These are phyloP conservation scores for Balearica regulorum DNA, from an alignment of 2,797 vertebrate genomes.

Conservation along the genomic window DNA sequence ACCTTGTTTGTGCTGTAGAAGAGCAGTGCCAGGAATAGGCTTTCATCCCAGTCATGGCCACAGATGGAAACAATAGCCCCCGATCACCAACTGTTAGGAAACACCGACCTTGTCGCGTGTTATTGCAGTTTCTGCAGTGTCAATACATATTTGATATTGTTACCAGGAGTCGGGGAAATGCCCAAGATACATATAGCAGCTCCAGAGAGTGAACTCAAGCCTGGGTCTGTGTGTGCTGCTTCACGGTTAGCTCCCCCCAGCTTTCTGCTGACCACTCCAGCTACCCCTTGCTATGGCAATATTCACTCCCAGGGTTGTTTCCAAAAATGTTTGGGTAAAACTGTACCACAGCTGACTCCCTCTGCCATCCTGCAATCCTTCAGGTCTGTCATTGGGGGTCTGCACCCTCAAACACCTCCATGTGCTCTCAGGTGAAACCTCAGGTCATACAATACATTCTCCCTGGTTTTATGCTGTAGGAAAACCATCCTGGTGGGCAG, in stretches of 20 bases:
- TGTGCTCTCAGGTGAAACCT: background rate
- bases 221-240: background rate
- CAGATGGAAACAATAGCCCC: rapidly evolving
- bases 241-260: background rate
- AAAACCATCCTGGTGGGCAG: background rate
- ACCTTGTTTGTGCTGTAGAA: background rate
- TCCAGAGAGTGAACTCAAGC: background rate
- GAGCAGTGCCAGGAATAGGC: background rate
- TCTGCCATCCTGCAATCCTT: background rate
- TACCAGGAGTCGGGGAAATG: background rate
- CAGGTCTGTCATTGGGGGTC: background rate
- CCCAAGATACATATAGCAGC: background rate
- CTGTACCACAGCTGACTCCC: background rate
- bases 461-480: background rate
- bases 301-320: background rate
- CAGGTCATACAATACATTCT: background rate
- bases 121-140: background rate
- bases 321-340: background rate
- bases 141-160: no score
- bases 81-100: background rate
- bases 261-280: background rate
- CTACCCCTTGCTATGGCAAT: background rate
- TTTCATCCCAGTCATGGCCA: background rate
- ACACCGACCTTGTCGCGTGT: background rate
- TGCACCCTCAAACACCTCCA: background rate